phyloP scores from a whole-genome alignment of 1,140 invertebrate species.

The Elymnias hypermnestra region DNA sequence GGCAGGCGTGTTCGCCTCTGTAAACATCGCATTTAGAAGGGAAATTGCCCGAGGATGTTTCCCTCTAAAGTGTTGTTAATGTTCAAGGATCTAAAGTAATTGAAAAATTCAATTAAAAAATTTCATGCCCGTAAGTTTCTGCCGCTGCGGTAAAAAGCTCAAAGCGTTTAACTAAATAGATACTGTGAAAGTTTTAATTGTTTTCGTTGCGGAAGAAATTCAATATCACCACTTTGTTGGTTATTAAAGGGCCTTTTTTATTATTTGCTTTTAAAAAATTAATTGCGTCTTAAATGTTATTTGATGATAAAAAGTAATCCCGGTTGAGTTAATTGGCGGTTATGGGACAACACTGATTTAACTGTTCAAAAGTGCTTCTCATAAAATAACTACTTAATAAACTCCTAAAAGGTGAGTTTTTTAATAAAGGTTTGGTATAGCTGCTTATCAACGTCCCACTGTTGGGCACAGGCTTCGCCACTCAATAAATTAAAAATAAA shows the following conservation, averaged over 20 bases:
- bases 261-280: too few relatives aligned
- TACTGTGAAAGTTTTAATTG: conserved; percentile 23
- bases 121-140: conserved; percentile 21
- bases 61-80: conserved; percentile 30
- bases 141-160: conserved; percentile 18
- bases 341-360: too few relatives aligned
- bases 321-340: too few relatives aligned
- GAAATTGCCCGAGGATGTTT: conserved; percentile 38
- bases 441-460: too few relatives aligned
- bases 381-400: too few relatives aligned
- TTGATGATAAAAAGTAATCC: too few relatives aligned
- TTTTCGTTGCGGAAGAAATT: conserved; percentile 13
- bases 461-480: too few relatives aligned
- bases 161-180: conserved; percentile 27
- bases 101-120: conserved; percentile 43
- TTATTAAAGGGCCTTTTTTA: neutral
- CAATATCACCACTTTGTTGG: neutral
- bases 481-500: too few relatives aligned
- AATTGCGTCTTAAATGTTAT: too few relatives aligned
- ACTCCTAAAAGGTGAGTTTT: too few relatives aligned
- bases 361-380: too few relatives aligned
- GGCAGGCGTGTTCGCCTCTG: conserved; percentile 8
- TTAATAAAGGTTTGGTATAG: too few relatives aligned
- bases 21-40: conserved; percentile 14
- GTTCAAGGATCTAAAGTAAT: conserved; percentile 30